phyloP scores from a whole-genome alignment of 1,140 invertebrate genomes.

The Theocolax elegans region DNA sequence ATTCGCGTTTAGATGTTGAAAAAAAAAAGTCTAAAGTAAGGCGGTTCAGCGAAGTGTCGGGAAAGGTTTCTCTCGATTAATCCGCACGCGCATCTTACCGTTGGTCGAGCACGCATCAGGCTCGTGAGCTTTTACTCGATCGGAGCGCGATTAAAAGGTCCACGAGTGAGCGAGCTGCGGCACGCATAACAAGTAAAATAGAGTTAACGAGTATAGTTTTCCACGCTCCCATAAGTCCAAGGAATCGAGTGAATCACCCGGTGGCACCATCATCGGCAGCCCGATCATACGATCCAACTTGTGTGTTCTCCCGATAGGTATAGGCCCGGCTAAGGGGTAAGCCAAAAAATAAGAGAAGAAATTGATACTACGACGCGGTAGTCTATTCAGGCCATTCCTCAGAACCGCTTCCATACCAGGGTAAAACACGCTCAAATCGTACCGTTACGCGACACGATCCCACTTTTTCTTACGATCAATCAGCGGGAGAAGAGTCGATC shows the following conservation, averaged over 20 bases:
- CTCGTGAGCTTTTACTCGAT: neutral
- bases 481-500: conserved; percentile 19
- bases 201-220: conserved; percentile 20
- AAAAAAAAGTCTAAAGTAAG: no score
- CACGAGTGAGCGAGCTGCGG: neutral
- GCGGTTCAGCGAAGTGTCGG: neutral
- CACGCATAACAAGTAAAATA: conserved; percentile 1
- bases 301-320: conserved; percentile 16
- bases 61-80: neutral
- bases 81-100: neutral
- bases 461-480: conserved; percentile 55
- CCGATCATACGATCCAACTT: neutral
- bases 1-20: no score
- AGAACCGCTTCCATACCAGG: conserved; percentile 64
- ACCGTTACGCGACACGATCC: conserved; percentile 57
- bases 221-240: conserved; percentile 1
- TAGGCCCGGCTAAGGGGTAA: neutral
- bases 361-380: conserved; percentile 45
- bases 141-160: neutral
- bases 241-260: neutral
- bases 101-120: neutral
- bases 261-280: no score
- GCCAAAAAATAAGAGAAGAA: conserved; percentile 41
- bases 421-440: conserved; percentile 60
- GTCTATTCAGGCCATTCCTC: conserved; percentile 60